Conservation (phyloP, 2,888 invertebrate genomes). For the Patella depressa region DNA sequence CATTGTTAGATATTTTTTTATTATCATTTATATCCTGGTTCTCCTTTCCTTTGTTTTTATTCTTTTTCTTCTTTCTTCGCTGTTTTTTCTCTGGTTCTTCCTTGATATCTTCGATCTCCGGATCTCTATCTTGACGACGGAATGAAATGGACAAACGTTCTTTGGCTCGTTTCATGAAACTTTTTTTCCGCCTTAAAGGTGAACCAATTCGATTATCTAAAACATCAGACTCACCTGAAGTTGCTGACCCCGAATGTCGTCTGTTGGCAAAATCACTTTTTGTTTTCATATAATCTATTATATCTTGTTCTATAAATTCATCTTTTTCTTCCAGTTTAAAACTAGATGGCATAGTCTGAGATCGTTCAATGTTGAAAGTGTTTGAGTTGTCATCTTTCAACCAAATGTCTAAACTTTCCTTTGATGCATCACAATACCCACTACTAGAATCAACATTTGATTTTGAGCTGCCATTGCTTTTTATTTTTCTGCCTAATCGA, state of each 20-base stretch:
- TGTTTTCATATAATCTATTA: constrained; percentile 12
- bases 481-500: constrained; percentile 31
- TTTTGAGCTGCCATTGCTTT: constrained; percentile 1
- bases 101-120: constrained; percentile 24
- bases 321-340: constrained; percentile 15
- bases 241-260: constrained; percentile 13
- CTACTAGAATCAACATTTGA: constrained; percentile 11
- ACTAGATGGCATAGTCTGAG: constrained; percentile 22
- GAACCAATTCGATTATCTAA: constrained; percentile 19
- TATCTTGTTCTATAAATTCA: constrained; percentile 11
- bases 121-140: constrained; percentile 37
- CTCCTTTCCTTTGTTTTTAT: constrained; percentile 10
- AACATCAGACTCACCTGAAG: constrained; percentile 34
- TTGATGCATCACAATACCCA: constrained; percentile 21
- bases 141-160: constrained; percentile 47
- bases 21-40: constrained; percentile 16
- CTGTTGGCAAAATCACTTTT: neutral
- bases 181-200: constrained; percentile 50
- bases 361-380: constrained; percentile 11
- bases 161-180: constrained; percentile 50
- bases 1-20: constrained; percentile 13
- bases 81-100: constrained; percentile 17
- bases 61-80: constrained; percentile 19
- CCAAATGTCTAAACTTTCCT: constrained; percentile 8
- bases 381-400: neutral